phyloP scores from a whole-genome alignment of 2,797 vertebrate genomes.

The Anableps anableps region DNA sequence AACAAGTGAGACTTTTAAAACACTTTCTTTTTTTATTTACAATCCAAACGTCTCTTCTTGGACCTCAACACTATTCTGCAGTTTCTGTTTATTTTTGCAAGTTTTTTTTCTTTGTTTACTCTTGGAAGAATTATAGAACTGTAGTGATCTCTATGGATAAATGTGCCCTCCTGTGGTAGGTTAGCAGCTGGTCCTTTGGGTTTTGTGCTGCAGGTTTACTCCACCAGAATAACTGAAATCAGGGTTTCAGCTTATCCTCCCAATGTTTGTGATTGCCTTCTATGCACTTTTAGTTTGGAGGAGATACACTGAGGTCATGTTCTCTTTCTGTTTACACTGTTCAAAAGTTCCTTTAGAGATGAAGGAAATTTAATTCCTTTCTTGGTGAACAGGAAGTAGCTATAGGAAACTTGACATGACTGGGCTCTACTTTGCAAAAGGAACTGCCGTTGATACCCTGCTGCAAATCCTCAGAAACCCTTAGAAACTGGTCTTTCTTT shows the following conservation, averaged over 20 bases:
- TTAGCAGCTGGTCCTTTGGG: not conserved
- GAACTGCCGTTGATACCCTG: not conserved
- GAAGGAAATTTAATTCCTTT: not conserved
- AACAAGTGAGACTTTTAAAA: not conserved
- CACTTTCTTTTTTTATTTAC: not conserved
- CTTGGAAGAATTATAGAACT: not conserved
- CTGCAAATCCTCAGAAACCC: not conserved
- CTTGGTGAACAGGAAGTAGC: not conserved
- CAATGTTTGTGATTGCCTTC: not conserved
- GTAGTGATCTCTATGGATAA: not conserved
- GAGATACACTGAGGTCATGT: not conserved
- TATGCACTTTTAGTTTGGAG: not conserved
- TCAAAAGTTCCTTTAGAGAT: not conserved
- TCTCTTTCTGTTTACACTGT: not conserved
- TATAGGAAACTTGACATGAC: not conserved
- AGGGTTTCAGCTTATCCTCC: not conserved
- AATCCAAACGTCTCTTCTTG: not conserved
- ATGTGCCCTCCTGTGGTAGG: not conserved
- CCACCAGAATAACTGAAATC: not conserved
- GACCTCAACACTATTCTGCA: not conserved
- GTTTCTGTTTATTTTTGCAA: not conserved
- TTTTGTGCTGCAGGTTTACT: not conserved
- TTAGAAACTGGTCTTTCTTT: not conserved
- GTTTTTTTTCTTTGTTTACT: not conserved
- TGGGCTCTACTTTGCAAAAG: not conserved